Evolutionary conservation across 2,113 vertebrate species (phyloP), one percentile per base, ranked within the genome.

Genomic region (Psittacara wagleri): DNA sequence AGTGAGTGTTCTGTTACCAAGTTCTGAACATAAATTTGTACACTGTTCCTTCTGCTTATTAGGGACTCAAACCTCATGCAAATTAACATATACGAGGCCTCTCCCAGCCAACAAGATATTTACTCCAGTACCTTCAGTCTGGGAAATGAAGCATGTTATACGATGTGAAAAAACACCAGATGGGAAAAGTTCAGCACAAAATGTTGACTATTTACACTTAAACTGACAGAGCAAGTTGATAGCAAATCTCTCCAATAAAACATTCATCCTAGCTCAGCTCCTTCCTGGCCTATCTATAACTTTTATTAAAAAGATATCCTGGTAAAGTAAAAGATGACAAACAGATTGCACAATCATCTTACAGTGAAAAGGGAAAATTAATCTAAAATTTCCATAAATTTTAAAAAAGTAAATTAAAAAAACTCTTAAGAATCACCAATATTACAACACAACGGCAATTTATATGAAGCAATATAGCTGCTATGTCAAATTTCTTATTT

Each of bases 131-230:
- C 37, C 75, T 82, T 94, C 79, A 77, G 63, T 88, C 69, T 90
- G 88, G 86, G 63, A 92, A 96, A 75, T 54, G 59, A 68, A 92
- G 94, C 92, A 52, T 39, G 74, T 68, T 75, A 89, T 27, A 69
- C 2, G 3, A 5, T 10, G 52, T 64, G 29, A 87, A 92, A 91
- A 81, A 91, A 43, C 17, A 55, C 8, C 68, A 55, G 37, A 62
- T 4, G 39, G 66, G 57, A 90, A 86, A 46, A 64, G 57, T 6
- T 82, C 67, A 62, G 57, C 43, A 75, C 44, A 82, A 77, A 82
- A 41, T 4, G 17, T 7, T 73, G 48, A 31, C 51, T 68, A 46
- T 35, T 63, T 55, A 62, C 33, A 83, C 62, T 33, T 29, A 7
- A 51, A 7, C 20, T 82, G 55, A 74, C 0, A 70, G 12, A 72